phyloP scores from a whole-genome alignment of 2,888 invertebrate species.

The Amiota communis region DNA sequence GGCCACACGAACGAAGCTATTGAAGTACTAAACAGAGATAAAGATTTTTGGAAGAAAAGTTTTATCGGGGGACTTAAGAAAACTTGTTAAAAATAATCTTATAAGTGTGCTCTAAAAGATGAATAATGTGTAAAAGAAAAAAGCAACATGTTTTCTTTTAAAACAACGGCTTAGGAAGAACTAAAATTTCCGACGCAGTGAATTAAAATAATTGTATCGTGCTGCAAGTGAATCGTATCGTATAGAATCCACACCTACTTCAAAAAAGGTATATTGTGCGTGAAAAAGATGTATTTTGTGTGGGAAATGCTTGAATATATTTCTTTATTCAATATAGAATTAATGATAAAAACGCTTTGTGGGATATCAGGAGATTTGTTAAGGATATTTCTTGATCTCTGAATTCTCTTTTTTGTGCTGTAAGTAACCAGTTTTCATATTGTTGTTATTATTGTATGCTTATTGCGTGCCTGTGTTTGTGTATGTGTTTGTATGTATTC shows the following conservation, averaged over 20 bases:
- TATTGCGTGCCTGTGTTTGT: neutral
- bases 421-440: conserved; percentile 11
- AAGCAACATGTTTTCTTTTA: conserved; percentile 43
- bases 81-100: conserved; percentile 37
- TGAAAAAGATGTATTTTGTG: neutral
- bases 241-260: conserved; percentile 45
- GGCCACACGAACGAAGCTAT: conserved; percentile 53
- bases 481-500: conserved; percentile 3
- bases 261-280: neutral
- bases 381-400: neutral
- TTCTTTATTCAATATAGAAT: neutral
- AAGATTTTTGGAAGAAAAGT: conserved; percentile 35
- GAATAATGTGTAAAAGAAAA: conserved; percentile 48
- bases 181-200: neutral
- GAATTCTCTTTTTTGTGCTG: neutral
- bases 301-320: neutral
- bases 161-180: conserved; percentile 43
- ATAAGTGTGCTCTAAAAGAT: conserved; percentile 35
- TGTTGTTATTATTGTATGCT: conserved; percentile 5
- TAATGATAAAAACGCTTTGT: too few relatives aligned
- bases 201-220: conserved; percentile 45
- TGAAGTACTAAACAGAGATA: conserved; percentile 45
- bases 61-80: conserved; percentile 27
- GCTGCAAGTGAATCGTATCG: conserved; percentile 49
- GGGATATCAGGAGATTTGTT: conserved; percentile 1